These are phyloP conservation scores for Brachyistius frenatus DNA, from an alignment of 2,113 vertebrate species.

Conservation along the genomic window DNA sequence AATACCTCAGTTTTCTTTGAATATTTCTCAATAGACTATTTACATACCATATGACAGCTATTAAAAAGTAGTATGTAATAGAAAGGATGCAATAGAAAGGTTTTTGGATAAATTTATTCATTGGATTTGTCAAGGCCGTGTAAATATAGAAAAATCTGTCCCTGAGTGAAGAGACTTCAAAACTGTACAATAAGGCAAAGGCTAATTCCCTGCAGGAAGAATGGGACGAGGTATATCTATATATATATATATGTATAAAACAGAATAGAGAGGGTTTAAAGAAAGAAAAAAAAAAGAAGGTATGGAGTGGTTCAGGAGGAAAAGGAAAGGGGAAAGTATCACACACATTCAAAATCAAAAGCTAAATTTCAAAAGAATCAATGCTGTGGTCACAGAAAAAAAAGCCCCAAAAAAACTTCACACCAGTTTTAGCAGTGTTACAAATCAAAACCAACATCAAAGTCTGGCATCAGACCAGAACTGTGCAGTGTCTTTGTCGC, in stretches of 20 bases:
- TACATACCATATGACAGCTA: neutral
- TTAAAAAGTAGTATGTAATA: neutral
- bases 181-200: constrained; percentile 29
- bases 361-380: neutral
- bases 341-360: neutral
- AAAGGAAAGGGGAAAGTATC: neutral
- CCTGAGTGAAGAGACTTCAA: constrained; percentile 55
- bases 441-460: constrained; percentile 15
- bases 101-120: constrained; percentile 45
- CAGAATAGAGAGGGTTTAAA: neutral
- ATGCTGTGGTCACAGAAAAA: neutral
- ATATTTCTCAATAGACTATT: too few relatives aligned
- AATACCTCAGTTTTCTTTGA: too few relatives aligned
- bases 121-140: constrained; percentile 46
- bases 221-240: constrained; percentile 35
- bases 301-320: too few relatives aligned
- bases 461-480: neutral
- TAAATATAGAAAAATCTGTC: constrained; percentile 14
- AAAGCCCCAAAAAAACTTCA: accelerated
- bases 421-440: constrained; percentile 6
- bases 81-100: neutral
- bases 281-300: neutral
- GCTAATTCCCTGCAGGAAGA: constrained; percentile 22
- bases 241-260: neutral
- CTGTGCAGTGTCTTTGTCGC: neutral